Conservation (phyloP, 2,113 vertebrate species). For the Laticauda colubrina region DNA sequence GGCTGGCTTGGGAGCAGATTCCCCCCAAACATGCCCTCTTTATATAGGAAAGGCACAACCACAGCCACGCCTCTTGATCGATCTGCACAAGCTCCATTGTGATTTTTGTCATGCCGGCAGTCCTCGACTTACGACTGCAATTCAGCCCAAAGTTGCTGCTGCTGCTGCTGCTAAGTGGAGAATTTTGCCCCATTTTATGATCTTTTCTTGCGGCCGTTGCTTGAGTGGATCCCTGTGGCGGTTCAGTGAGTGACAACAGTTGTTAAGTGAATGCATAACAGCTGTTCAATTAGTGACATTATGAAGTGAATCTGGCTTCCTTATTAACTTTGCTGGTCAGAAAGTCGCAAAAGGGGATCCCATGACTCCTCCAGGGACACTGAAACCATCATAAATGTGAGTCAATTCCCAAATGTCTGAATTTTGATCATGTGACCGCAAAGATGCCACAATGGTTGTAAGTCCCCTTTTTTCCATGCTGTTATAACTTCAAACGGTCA, state of each 20-base stretch:
- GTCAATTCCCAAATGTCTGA: neutral
- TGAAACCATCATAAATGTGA: neutral
- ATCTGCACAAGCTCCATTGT: neutral
- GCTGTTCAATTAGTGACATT: neutral
- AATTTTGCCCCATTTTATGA: neutral
- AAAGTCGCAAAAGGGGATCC: neutral
- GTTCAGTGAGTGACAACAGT: neutral
- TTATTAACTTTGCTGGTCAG: neutral
- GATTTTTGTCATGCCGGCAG: neutral
- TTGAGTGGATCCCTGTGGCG: neutral
- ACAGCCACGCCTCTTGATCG: neutral
- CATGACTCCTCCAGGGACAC: neutral
- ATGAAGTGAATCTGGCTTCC: neutral
- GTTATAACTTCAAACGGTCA: neutral
- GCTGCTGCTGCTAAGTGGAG: neutral
- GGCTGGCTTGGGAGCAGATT: neutral
- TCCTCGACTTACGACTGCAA: neutral
- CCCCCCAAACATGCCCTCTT: neutral
- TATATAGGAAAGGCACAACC: neutral
- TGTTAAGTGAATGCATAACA: no score
- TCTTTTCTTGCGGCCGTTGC: no score
- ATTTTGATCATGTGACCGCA: accelerated
- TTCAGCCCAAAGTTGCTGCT: neutral
- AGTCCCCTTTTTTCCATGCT: neutral
- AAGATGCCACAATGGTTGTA: neutral